Base-by-base conservation (phyloP, 2,888 invertebrate species). In the Lasioglossum morio region DNA sequence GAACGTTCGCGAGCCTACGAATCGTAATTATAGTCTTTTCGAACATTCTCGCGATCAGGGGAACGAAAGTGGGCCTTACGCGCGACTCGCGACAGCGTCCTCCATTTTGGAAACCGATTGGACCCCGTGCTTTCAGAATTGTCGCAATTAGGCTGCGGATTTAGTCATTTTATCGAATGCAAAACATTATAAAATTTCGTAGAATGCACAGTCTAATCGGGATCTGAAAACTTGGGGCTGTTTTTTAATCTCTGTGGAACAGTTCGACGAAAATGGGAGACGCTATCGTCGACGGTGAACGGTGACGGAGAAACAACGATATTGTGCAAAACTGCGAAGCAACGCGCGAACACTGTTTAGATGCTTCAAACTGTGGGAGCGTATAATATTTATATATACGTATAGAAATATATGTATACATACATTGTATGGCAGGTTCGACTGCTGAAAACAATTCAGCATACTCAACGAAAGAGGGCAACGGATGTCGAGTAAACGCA, bases 381-480 rank as follows among this genome's bases (percentile, higher is more conserved):
- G 77, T 66, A 37, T 53, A 69, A 81, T 78, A 85, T 79, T 46
- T 77, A 57, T 74, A 69, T 72, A 77, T 77, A 79, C 57, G 70
- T 63, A 66, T 80, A 78, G 69, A 82, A 72, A 85, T 85, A 72
- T 79, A 85, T 85, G 66, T 79, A 78, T 84, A 81, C 76, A 78
- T 82, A 80, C 76, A 84, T 78, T 63, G 48, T 85, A 86, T 88
- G 89, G 88, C 88, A 89, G 88, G 82, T 84, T 90, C 75, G 78
- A 80, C 87, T 78, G 81, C 85, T 90, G 85, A 81, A 81, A 79
- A 82, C 60, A 72, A 85, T 86, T 46, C 83, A 87, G 75, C 77
- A 48, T 60, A 53, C 81, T 82, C 37, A 34, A 74, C 48, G 72
- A 85, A 84, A 74, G 43, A 75, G 86, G 80, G 79, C 79, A 86